phyloP scores from a whole-genome alignment of 2,888 invertebrate species.

The Gasteruption jaculator region DNA sequence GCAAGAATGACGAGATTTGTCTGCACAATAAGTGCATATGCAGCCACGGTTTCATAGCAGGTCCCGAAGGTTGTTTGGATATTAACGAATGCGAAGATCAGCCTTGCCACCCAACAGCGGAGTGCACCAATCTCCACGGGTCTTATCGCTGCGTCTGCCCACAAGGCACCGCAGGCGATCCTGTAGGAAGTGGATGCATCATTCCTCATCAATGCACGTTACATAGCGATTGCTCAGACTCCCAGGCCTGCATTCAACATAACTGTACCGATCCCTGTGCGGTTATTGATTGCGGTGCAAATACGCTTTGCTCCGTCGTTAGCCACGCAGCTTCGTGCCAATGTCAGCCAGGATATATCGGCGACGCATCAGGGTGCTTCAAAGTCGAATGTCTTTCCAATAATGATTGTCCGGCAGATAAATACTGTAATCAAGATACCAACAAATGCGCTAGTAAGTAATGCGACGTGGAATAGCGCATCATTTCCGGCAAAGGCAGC shows the following conservation, averaged over 20 bases:
- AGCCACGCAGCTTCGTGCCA: conserved; percentile 70
- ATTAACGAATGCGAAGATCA: conserved; percentile 76
- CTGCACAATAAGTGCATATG: conserved; percentile 72
- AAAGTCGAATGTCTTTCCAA: conserved; percentile 81
- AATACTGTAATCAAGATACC: conserved; percentile 68
- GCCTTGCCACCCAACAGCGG: conserved; percentile 77
- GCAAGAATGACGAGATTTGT: conserved; percentile 75
- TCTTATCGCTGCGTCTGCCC: conserved; percentile 79
- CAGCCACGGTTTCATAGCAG: conserved; percentile 69
- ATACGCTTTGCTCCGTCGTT: conserved; percentile 70
- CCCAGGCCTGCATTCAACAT: conserved; percentile 69
- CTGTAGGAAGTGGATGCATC: conserved; percentile 65
- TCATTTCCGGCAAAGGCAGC: no score
- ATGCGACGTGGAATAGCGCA: no score
- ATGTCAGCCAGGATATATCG: conserved; percentile 77
- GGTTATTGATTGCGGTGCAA: conserved; percentile 66
- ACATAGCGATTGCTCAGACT: conserved; percentile 71
- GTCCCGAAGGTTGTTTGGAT: conserved; percentile 68
- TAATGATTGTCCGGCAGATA: conserved; percentile 70
- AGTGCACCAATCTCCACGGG: conserved; percentile 75
- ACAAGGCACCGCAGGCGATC: conserved; percentile 74
- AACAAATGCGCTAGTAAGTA: conserved; percentile 77
- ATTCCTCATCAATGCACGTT: conserved; percentile 72
- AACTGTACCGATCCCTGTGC: conserved; percentile 82
- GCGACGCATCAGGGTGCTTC: conserved; percentile 84